phyloP scores from a whole-genome alignment of 2,797 vertebrate genomes.

The Heterohyrax brucei region DNA sequence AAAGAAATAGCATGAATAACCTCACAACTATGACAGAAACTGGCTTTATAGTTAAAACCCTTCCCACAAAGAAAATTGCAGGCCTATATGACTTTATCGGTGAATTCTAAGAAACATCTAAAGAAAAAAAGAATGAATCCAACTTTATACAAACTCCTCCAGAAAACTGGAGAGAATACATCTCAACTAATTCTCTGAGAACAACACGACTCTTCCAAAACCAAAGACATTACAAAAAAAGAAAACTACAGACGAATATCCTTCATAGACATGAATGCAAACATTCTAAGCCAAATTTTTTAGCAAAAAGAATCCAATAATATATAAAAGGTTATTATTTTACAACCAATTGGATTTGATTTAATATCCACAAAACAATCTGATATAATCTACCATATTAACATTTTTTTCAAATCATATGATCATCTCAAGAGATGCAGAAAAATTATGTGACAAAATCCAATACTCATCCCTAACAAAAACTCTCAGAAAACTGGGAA shows the following conservation, averaged over 20 bases:
- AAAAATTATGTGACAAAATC: not conserved
- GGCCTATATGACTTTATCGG: too few relatives aligned
- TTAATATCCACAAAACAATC: not conserved
- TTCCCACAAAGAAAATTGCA: too few relatives aligned
- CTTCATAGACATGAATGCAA: not conserved
- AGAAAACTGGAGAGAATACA: not conserved
- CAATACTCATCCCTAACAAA: not conserved
- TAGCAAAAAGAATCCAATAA: not conserved
- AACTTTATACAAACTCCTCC: not conserved
- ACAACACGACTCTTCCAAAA: not conserved
- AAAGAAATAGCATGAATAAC: not conserved
- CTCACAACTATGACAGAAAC: not conserved
- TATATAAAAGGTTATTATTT: not conserved
- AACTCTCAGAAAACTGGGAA: not conserved
- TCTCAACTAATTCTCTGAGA: not conserved
- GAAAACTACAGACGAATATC: not conserved
- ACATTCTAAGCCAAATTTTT: not conserved
- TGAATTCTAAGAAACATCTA: too few relatives aligned
- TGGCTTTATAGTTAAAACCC: not conserved
- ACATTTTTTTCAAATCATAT: not conserved
- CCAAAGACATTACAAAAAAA: not conserved
- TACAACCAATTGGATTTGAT: not conserved
- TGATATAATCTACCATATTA: not conserved
- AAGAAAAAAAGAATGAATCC: not conserved
- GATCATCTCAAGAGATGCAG: not conserved